These are phyloP conservation scores for Polydrusus tereticollis DNA, from an alignment of 2,888 invertebrate species.

Conservation along the genomic window DNA sequence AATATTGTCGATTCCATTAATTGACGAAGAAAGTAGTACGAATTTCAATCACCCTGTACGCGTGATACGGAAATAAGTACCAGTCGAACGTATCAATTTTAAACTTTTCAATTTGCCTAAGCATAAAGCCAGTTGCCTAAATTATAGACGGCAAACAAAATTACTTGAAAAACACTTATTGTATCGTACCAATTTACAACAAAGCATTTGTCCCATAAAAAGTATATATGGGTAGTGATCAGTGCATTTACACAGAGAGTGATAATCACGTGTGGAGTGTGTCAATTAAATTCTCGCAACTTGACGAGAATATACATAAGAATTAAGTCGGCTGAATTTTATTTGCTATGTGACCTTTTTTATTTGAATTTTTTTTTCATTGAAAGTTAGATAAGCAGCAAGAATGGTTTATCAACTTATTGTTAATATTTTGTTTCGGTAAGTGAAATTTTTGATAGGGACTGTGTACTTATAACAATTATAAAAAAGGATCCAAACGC, in stretches of 20 bases:
- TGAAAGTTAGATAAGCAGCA: not conserved
- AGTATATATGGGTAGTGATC: constrained; percentile 1
- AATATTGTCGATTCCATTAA: too few species aligned
- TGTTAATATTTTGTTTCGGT: too few species aligned
- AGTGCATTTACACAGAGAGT: constrained; percentile 34
- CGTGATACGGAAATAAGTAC: not conserved
- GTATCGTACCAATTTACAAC: not conserved
- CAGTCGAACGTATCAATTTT: not conserved
- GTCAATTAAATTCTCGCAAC: constrained; percentile 21
- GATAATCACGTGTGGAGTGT: constrained; percentile 35
- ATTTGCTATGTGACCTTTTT: not conserved
- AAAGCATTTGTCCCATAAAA: constrained; percentile 13
- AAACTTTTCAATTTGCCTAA: constrained; percentile 7
- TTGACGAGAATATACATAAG: constrained; percentile 1
- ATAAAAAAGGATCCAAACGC: too few species aligned
- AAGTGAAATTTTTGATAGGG: too few species aligned
- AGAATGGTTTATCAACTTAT: too few species aligned
- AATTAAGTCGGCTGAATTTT: not conserved
- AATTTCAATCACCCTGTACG: not conserved
- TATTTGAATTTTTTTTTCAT: not conserved
- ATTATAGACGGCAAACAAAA: not conserved
- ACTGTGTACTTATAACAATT: too few species aligned
- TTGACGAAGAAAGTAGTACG: not conserved
- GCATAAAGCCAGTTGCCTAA: constrained; percentile 4
- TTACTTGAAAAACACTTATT: not conserved